Conservation (phyloP, 2,113 vertebrate genomes). For the Silurus meridionalis region DNA sequence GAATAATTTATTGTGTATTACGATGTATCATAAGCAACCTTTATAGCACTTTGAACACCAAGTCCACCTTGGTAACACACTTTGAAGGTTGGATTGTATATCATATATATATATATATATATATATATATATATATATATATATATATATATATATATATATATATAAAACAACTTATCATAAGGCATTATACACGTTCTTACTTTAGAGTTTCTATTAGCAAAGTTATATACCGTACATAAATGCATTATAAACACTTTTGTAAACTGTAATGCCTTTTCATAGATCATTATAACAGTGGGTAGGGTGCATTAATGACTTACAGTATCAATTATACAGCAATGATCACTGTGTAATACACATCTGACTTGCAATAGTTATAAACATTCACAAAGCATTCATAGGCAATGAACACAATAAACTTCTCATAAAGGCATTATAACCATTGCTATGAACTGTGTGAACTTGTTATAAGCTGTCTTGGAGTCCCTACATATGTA, state of each 20-base stretch:
- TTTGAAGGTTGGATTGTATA: neutral
- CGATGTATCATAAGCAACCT: neutral
- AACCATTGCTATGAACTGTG: neutral
- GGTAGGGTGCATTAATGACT: too few relatives aligned
- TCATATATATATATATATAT: too few relatives aligned
- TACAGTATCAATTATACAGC: neutral
- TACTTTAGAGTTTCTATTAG: too few relatives aligned
- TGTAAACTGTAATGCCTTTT: too few relatives aligned
- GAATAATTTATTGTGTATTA: neutral
- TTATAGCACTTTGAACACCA: neutral
- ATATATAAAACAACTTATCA: too few relatives aligned
- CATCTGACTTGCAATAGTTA: neutral
- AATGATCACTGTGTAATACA: neutral
- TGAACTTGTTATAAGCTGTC: neutral
- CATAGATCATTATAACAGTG: too few relatives aligned
- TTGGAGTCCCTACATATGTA: neutral
- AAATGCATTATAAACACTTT: too few relatives aligned
- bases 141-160: too few relatives aligned
- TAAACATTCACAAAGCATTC: neutral
- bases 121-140: too few relatives aligned
- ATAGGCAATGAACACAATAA: neutral
- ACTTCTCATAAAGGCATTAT: neutral
- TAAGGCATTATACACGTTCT: too few relatives aligned
- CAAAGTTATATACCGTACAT: too few relatives aligned
- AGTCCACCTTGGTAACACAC: neutral